A percentile compares a stretch with the other conserved stretches of the same genome.
phyloP scores from a whole-genome alignment of 2,113 vertebrate genomes.

The Elephas maximus region DNA sequence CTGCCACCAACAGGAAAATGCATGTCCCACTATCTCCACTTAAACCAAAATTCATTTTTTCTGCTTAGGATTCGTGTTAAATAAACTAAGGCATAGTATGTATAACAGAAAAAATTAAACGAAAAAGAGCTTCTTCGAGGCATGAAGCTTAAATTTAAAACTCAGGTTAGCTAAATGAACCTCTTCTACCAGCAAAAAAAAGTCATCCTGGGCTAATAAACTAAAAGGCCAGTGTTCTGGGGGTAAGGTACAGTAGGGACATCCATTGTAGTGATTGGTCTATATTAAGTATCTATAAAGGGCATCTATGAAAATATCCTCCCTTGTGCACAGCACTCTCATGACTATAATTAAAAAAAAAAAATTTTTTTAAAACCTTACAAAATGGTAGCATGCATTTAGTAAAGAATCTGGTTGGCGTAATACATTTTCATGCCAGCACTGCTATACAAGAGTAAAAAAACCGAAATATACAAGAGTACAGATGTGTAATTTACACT shows the following conservation, averaged over 20 bases:
- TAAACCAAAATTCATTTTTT: neutral
- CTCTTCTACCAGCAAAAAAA: neutral
- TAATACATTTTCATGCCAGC: neutral
- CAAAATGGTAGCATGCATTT: neutral
- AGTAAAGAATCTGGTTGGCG: neutral
- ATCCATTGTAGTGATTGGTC: neutral
- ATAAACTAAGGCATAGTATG: neutral
- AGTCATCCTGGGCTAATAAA: neutral
- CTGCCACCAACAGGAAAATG: conserved; percentile 59
- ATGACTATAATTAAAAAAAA: neutral
- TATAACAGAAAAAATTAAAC: neutral
- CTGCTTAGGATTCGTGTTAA: neutral
- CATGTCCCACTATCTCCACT: neutral
- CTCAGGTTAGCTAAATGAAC: neutral
- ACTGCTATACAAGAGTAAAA: neutral
- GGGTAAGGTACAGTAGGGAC: accelerated
- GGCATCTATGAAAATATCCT: neutral
- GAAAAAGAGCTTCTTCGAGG: neutral
- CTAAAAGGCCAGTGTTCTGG: neutral
- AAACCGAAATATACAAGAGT: neutral
- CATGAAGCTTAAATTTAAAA: conserved; percentile 21
- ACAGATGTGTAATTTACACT: neutral
- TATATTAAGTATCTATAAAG: neutral
- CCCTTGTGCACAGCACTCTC: neutral
- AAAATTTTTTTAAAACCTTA: neutral